Conservation (phyloP, 2,797 vertebrate genomes). For the Chanos chanos region DNA sequence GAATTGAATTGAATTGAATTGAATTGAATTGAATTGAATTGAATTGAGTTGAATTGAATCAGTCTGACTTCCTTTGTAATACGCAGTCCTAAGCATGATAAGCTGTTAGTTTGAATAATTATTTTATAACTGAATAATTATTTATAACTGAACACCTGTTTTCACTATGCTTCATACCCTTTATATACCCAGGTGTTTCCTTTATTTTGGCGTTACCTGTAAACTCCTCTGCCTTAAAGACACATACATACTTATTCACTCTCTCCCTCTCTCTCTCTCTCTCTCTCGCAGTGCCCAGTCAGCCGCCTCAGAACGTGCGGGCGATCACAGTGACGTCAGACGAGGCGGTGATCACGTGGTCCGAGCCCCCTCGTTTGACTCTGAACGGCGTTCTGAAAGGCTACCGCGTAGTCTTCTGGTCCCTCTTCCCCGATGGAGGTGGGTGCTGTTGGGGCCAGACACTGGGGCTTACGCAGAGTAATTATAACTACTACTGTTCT, state of each 20-base stretch:
- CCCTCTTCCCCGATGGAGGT: conserved; percentile 92
- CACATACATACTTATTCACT: not conserved
- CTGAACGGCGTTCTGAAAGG: conserved; percentile 93
- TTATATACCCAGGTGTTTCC: not conserved
- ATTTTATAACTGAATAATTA: too few species aligned
- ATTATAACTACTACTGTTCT: conserved; percentile 35
- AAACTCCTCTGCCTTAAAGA: too few species aligned
- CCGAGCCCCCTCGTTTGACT: conserved; percentile 88
- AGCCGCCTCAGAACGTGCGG: conserved; percentile 91
- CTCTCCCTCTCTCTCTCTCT: not conserved
- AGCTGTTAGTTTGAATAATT: too few species aligned
- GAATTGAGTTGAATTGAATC: too few species aligned
- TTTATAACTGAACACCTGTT: too few species aligned
- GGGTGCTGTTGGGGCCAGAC: conserved; percentile 48
- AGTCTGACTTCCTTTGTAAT: too few species aligned
- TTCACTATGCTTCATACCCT: too few species aligned
- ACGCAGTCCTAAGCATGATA: too few species aligned
- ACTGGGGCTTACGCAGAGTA: conserved; percentile 33
- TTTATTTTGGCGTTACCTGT: conserved; percentile 20
- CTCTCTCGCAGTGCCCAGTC: conserved; percentile 83
- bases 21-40: too few species aligned
- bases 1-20: too few species aligned
- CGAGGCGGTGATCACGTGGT: conserved; percentile 92
- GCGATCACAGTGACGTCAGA: conserved; percentile 94
- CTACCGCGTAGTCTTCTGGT: conserved; percentile 94